A percentile compares a stretch with the other conserved stretches of the same genome.
Conservation (phyloP, 1,140 invertebrate species). For the Trichonephila clavata region DNA sequence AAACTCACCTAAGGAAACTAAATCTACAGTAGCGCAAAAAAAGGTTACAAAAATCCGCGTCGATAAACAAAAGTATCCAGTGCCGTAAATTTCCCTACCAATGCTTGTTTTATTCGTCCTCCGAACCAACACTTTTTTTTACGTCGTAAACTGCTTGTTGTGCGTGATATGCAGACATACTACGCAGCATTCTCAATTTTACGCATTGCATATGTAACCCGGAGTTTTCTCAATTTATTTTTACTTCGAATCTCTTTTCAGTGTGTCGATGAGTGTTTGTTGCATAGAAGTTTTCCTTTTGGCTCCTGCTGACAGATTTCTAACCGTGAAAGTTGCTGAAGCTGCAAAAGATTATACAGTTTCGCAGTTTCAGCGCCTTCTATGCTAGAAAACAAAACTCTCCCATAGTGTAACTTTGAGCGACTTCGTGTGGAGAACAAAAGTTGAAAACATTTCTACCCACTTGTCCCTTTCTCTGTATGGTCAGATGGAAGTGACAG, state of each 20-base stretch:
- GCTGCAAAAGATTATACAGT: constrained; percentile 9
- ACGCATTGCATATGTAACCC: neutral
- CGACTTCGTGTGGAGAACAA: neutral
- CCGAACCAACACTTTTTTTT: neutral
- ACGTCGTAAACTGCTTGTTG: neutral
- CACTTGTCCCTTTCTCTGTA: neutral
- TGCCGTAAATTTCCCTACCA: neutral
- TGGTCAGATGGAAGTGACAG: constrained; percentile 4
- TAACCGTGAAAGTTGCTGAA: neutral
- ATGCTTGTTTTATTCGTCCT: neutral
- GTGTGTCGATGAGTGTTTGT: neutral
- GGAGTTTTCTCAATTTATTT: neutral
- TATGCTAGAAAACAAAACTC: neutral
- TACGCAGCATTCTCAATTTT: neutral
- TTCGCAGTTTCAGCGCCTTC: neutral
- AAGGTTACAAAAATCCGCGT: too few relatives aligned
- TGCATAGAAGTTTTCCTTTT: neutral
- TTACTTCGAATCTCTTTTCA: neutral
- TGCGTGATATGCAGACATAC: neutral
- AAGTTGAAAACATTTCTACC: constrained; percentile 9
- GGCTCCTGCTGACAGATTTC: neutral
- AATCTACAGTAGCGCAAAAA: neutral
- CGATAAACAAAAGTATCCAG: neutral
- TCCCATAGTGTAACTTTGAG: neutral
- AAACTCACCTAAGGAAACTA: neutral